These are phyloP conservation scores for Peromyscus polionotus DNA, from an alignment of 2,113 vertebrate species.

Conservation along the genomic window DNA sequence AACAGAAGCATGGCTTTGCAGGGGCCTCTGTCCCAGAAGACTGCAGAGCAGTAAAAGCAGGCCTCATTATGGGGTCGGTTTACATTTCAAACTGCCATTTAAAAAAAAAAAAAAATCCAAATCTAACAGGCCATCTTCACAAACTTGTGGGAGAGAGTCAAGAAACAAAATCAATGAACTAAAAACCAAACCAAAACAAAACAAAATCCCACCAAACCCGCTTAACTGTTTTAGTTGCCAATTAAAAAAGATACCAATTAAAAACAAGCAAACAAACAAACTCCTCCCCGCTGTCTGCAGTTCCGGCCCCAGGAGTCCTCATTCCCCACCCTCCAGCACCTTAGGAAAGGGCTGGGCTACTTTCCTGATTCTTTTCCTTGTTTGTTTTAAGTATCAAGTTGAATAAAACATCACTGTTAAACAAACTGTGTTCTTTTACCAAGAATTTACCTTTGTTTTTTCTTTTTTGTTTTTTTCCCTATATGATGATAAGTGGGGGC, in stretches of 20 bases:
- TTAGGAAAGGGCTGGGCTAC: fast-evolving
- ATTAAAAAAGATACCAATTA: neutral
- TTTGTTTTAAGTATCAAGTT: neutral
- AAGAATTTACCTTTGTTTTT: neutral
- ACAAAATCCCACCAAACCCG: neutral
- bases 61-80: neutral
- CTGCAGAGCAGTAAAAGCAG: neutral
- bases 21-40: neutral
- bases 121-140: neutral
- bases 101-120: neutral
- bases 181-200: neutral
- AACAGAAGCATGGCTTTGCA: neutral
- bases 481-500: neutral
- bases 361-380: neutral
- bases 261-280: neutral
- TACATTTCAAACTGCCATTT: conserved; percentile 33
- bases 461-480: too few species aligned
- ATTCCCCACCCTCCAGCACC: neutral
- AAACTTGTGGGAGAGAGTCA: neutral
- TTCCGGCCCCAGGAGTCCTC: too few species aligned
- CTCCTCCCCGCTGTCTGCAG: neutral
- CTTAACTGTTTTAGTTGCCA: neutral
- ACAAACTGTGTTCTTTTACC: neutral
- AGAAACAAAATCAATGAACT: neutral
- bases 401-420: neutral